These are phyloP conservation scores for Dyspetes luteomarginatus DNA, from an alignment of 2,888 invertebrate species.

Conservation along the genomic window DNA sequence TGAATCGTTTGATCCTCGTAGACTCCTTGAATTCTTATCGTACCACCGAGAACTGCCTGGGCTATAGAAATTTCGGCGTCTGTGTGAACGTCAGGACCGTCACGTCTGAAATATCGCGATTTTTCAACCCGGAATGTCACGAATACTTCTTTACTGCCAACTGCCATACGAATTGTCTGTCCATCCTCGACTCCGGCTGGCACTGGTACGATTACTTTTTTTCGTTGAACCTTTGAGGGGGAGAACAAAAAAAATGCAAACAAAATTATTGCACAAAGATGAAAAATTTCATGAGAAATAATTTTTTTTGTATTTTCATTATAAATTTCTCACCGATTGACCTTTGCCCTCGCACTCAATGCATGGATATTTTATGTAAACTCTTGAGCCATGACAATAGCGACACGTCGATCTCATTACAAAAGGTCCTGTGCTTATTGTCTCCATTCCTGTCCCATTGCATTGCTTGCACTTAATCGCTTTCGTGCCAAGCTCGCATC, in stretches of 20 bases:
- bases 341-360: constrained; percentile 97
- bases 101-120: constrained; percentile 95
- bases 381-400: constrained; percentile 93
- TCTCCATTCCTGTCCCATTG: constrained; percentile 98
- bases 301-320: background rate
- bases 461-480: constrained; percentile 95
- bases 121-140: constrained; percentile 96
- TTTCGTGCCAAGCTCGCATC: constrained; percentile 96
- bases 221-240: constrained; percentile 89
- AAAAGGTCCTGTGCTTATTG: constrained; percentile 95
- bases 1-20: constrained; percentile 97
- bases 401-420: constrained; percentile 98
- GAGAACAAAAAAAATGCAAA: constrained; percentile 4
- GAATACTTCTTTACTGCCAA: constrained; percentile 96
- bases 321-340: constrained; percentile 86
- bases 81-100: constrained; percentile 98
- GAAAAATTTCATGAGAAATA: background rate
- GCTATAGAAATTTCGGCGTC: constrained; percentile 94
- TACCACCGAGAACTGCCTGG: constrained; percentile 97
- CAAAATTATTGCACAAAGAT: constrained; percentile 1
- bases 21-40: constrained; percentile 95
- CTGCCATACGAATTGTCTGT: constrained; percentile 97
- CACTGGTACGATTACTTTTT: constrained; percentile 95
- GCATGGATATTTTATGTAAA: constrained; percentile 96
- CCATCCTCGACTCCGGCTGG: constrained; percentile 99